Evolutionary conservation across 2,888 invertebrate species (phyloP).

Genomic region (Cosmia pyralina): DNA sequence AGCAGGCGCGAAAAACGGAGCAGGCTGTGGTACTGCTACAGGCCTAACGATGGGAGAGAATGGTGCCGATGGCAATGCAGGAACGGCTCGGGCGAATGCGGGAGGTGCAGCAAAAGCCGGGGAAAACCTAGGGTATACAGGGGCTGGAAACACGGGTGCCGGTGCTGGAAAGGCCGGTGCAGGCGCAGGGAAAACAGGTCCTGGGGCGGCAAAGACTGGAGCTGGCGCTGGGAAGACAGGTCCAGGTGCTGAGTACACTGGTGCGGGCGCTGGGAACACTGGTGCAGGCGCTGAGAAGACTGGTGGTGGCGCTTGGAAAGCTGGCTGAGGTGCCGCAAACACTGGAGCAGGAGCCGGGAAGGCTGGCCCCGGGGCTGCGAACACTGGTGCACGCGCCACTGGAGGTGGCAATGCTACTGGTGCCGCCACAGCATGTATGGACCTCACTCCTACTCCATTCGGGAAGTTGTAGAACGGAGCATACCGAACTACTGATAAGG

Average conservation of each 20-base stretch:
- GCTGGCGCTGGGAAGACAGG: slow-evolving; percentile 63
- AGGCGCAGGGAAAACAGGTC: slow-evolving; percentile 58
- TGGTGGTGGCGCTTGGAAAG: slow-evolving; percentile 61
- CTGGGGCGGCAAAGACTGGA: slow-evolving; percentile 61
- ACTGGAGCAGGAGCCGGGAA: slow-evolving; percentile 45
- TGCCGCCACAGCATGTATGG: slow-evolving; percentile 83
- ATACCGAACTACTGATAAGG: slow-evolving; percentile 84
- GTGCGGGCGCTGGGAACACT: slow-evolving; percentile 64
- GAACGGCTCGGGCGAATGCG: slow-evolving; percentile 63
- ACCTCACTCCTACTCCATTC: slow-evolving; percentile 79
- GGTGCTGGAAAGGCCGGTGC: slow-evolving; percentile 62
- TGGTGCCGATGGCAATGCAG: slow-evolving; percentile 70
- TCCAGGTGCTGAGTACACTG: slow-evolving; percentile 64
- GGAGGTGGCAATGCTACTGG: slow-evolving; percentile 57
- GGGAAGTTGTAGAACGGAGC: slow-evolving; percentile 88
- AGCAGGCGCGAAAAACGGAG: slow-evolving; percentile 71
- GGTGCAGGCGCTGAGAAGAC: slow-evolving; percentile 66
- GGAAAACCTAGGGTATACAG: slow-evolving; percentile 63
- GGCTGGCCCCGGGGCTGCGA: slow-evolving; percentile 66
- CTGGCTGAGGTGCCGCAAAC: slow-evolving; percentile 59
- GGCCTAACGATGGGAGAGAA: slow-evolving; percentile 75
- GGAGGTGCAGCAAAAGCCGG: slow-evolving; percentile 63
- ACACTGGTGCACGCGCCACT: slow-evolving; percentile 50
- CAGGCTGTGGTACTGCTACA: slow-evolving; percentile 65
- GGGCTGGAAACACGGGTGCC: slow-evolving; percentile 60